Conservation (phyloP, 2,113 vertebrate species). For the Aspiorhynchus laticeps region DNA sequence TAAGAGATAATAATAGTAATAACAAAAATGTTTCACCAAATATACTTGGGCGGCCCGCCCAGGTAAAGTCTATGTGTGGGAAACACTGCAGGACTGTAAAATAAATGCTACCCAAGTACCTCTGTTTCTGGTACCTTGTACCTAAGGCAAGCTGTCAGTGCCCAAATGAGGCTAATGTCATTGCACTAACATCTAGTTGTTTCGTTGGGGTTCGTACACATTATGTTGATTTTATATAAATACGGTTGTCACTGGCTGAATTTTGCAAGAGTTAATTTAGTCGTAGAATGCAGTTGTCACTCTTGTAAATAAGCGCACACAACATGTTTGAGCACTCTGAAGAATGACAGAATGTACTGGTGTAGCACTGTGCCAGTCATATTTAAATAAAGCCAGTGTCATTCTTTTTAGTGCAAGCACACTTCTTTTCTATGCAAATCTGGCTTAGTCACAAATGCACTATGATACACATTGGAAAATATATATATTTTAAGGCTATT, state of each 20-base stretch:
- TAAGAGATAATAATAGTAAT: too few relatives aligned
- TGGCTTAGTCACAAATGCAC: background rate
- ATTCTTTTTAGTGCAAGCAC: background rate
- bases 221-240: background rate
- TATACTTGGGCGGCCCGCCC: too few relatives aligned
- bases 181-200: background rate
- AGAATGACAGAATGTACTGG: background rate
- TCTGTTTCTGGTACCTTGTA: background rate
- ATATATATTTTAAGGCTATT: too few relatives aligned
- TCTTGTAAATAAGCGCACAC: background rate
- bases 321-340: background rate
- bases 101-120: background rate
- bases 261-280: background rate
- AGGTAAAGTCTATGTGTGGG: too few relatives aligned
- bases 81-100: too few relatives aligned
- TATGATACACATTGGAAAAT: background rate
- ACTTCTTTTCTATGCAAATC: background rate
- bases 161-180: background rate
- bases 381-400: slow-evolving; percentile 2
- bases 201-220: background rate
- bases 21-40: too few relatives aligned
- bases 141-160: background rate
- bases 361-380: background rate
- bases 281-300: background rate
- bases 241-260: background rate